Evolutionary conservation across 2,113 vertebrate genomes (phyloP).

Genomic region (Puffinus mauretanicus): DNA sequence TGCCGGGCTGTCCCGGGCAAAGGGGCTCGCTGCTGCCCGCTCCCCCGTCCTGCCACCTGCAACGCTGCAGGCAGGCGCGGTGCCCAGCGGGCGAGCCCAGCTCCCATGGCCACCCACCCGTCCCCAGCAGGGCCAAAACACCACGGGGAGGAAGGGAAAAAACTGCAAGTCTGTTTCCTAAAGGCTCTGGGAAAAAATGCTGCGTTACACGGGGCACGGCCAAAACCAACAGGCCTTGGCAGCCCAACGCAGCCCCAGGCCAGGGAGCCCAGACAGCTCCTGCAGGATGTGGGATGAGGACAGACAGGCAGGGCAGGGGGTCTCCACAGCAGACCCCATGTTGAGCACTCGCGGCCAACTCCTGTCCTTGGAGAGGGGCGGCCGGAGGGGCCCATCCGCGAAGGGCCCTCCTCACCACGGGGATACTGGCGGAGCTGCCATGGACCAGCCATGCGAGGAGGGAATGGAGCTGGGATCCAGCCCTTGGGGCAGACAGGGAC

Average conservation of each 20-base stretch:
- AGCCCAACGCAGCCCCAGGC: background rate
- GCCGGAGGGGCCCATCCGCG: accelerated
- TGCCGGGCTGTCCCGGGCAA: accelerated
- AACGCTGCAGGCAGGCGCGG: accelerated
- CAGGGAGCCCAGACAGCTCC: constrained; percentile 47
- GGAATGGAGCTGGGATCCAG: background rate
- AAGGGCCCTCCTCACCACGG: background rate
- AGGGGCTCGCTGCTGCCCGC: background rate
- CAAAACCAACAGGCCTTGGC: constrained; percentile 64
- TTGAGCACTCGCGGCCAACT: background rate
- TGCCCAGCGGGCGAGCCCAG: background rate
- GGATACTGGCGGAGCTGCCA: background rate
- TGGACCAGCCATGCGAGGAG: background rate
- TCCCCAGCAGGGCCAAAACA: background rate
- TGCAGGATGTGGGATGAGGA: constrained; percentile 42
- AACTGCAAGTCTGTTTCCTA: constrained; percentile 46
- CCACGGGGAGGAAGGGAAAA: constrained; percentile 18
- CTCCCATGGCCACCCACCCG: background rate
- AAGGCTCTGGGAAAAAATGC: constrained; percentile 55
- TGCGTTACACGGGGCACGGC: constrained; percentile 10
- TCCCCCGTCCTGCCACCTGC: background rate
- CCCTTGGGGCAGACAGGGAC: accelerated
- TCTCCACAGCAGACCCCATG: accelerated
- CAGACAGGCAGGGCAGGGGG: background rate
- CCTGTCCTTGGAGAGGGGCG: background rate